A percentile compares a stretch with the other conserved stretches of the same genome.
These are phyloP conservation scores for Hoplodrina ambigua DNA, from an alignment of 2,888 invertebrate species.

Conservation along the genomic window DNA sequence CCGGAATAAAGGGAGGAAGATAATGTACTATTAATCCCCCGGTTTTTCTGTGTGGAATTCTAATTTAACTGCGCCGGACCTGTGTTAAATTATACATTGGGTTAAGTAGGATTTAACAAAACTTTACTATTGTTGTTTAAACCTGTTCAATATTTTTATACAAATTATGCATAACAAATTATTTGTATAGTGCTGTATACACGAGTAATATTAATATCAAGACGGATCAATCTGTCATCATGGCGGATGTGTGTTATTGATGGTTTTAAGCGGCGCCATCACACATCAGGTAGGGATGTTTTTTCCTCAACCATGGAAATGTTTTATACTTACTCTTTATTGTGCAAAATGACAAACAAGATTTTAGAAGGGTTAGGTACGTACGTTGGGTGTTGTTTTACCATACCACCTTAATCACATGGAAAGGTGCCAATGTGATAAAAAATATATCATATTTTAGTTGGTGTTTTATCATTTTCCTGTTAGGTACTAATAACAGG, in stretches of 20 bases:
- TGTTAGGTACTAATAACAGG: neutral
- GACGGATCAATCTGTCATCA: neutral
- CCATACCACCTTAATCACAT: no score
- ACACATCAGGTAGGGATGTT: neutral
- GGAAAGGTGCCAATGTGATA: no score
- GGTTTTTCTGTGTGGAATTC: constrained; percentile 24
- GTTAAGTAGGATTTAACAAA: neutral
- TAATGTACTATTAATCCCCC: constrained; percentile 41
- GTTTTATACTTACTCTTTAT: no score
- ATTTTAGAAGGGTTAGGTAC: no score
- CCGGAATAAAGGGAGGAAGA: constrained; percentile 20
- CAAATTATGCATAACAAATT: neutral
- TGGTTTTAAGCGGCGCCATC: neutral
- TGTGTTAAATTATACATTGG: neutral
- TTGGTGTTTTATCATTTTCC: no score
- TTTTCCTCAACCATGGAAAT: neutral
- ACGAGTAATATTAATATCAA: no score
- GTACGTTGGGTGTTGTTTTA: no score
- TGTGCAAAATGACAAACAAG: no score
- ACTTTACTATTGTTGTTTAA: neutral
- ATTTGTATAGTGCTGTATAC: neutral
- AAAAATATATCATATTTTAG: no score
- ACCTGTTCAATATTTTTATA: neutral
- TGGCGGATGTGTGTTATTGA: constrained; percentile 4
- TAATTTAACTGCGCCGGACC: neutral